Evolutionary conservation across 2,888 invertebrate genomes (phyloP).

Genomic region (Hirtodrosophila duncani): DNA sequence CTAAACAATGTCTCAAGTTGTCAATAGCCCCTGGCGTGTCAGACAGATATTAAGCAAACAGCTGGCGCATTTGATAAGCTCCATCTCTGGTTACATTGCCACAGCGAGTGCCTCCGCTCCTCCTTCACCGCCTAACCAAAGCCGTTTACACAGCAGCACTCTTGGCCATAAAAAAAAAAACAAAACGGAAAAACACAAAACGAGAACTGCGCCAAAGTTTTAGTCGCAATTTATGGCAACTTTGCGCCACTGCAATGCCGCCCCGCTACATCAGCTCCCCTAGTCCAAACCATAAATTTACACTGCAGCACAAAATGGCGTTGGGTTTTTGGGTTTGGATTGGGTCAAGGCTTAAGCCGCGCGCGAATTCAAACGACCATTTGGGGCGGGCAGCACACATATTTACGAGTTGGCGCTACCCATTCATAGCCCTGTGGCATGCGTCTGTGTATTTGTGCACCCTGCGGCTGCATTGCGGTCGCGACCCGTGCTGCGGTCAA

Average conservation of each 20-base stretch:
- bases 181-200: too few species aligned
- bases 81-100: conserved; percentile 2
- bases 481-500: conserved; percentile 48
- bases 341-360: conserved; percentile 55
- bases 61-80: too few species aligned
- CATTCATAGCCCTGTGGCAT: conserved; percentile 3
- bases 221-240: conserved; percentile 74
- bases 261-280: background rate
- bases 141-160: conserved; percentile 38
- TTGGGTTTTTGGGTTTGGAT: conserved; percentile 33
- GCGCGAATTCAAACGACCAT: conserved; percentile 55
- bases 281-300: conserved; percentile 53
- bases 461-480: conserved; percentile 33
- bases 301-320: conserved; percentile 51
- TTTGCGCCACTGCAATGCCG: conserved; percentile 52
- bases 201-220: conserved; percentile 44
- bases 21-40: conserved; percentile 21
- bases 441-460: conserved; percentile 8
- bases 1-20: too few species aligned
- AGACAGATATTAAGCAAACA: conserved; percentile 38
- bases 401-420: conserved; percentile 64
- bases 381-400: conserved; percentile 32
- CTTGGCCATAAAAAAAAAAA: conserved; percentile 32
- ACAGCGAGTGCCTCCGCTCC: background rate
- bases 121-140: too few species aligned